phyloP scores from a whole-genome alignment of 2,888 invertebrate genomes.

The Microdon myrmicae region DNA sequence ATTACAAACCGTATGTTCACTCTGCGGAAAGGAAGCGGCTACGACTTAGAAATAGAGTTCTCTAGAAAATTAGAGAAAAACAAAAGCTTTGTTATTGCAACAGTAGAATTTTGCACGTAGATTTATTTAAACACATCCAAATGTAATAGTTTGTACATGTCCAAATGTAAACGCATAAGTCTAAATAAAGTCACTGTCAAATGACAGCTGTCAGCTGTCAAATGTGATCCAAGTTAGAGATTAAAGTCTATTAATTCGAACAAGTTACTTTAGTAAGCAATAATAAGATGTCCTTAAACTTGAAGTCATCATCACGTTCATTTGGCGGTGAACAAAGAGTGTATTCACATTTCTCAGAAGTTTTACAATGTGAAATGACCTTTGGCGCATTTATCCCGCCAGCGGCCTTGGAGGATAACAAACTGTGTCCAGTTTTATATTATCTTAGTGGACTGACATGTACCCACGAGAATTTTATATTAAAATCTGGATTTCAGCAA shows the following conservation, averaged over 20 bases:
- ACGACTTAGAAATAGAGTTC: too few species aligned
- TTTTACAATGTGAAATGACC: conserved; percentile 89
- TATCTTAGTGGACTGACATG: conserved; percentile 94
- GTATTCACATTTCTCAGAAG: conserved; percentile 66
- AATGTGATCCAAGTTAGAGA: too few species aligned
- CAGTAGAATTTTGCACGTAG: too few species aligned
- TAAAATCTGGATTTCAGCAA: conserved; percentile 93
- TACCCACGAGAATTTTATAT: conserved; percentile 94
- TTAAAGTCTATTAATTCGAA: neutral
- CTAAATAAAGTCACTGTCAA: too few species aligned
- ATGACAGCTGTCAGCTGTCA: too few species aligned
- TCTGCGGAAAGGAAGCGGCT: too few species aligned
- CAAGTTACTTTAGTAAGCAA: neutral
- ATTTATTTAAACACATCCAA: too few species aligned
- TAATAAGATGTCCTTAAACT: conserved; percentile 55
- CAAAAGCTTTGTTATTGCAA: too few species aligned
- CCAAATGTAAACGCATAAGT: too few species aligned
- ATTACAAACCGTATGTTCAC: too few species aligned
- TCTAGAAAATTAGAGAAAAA: too few species aligned
- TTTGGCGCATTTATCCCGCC: conserved; percentile 93
- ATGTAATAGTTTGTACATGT: too few species aligned
- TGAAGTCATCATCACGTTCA: conserved; percentile 58
- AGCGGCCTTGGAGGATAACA: conserved; percentile 66
- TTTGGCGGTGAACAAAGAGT: conserved; percentile 63
- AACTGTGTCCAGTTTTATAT: conserved; percentile 82